Conservation (phyloP, 2,797 vertebrate genomes). For the Scleropages formosus region DNA sequence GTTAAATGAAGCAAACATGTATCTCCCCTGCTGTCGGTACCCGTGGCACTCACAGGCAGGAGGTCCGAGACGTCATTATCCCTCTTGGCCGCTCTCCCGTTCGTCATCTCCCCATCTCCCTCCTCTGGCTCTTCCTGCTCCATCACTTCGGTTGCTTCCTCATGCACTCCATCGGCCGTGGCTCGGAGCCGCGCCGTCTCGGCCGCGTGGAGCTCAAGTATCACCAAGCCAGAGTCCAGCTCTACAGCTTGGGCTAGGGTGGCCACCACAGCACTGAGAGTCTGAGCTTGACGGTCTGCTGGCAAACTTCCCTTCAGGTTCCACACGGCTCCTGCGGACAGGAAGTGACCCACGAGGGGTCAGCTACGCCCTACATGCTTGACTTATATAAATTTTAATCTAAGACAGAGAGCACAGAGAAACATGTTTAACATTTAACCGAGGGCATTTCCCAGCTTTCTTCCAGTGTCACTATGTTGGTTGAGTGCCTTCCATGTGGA, state of each 20-base stretch:
- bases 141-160: constrained; percentile 59
- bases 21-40: too few species aligned
- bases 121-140: constrained; percentile 67
- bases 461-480: too few species aligned
- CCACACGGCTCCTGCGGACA: constrained; percentile 80
- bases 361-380: background rate
- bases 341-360: background rate
- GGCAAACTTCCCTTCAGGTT: constrained; percentile 84
- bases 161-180: constrained; percentile 49
- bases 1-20: too few species aligned
- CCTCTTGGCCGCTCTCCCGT: constrained; percentile 56
- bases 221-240: constrained; percentile 68
- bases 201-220: constrained; percentile 74
- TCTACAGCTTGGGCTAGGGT: constrained; percentile 78
- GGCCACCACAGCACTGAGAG: constrained; percentile 76
- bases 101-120: constrained; percentile 61
- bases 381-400: background rate
- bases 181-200: constrained; percentile 67
- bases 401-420: background rate
- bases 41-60: constrained; percentile 80
- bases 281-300: constrained; percentile 77
- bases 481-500: too few species aligned
- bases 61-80: constrained; percentile 81
- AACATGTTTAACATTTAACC: too few species aligned
- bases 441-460: too few species aligned